Evolutionary conservation across 2,797 vertebrate species (phyloP).

Genomic region (Antrozous pallidus): DNA sequence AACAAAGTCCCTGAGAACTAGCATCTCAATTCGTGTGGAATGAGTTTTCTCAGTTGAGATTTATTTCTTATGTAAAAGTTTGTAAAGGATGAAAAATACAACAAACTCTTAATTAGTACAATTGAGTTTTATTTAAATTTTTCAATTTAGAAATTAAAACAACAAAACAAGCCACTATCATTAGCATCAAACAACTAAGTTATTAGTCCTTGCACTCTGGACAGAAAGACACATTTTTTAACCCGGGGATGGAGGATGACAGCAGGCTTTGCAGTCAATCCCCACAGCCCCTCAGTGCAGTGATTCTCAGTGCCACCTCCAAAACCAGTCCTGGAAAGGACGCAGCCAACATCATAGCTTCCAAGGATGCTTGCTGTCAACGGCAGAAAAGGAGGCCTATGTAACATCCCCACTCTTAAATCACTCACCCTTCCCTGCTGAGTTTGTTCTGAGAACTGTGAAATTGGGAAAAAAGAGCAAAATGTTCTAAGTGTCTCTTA

Average conservation of each 20-base stretch:
- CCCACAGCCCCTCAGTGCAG: background rate
- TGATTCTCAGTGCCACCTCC: fast-evolving
- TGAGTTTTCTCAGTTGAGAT: background rate
- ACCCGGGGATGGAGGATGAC: background rate
- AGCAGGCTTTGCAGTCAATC: background rate
- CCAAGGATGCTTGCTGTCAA: too few species aligned
- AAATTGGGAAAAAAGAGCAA: background rate
- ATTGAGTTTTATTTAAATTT: background rate
- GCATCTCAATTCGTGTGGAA: background rate
- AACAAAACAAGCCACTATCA: background rate
- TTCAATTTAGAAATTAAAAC: background rate
- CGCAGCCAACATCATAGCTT: too few species aligned
- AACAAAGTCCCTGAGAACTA: background rate
- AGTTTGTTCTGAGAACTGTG: background rate
- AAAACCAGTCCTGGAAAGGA: background rate
- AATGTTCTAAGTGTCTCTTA: background rate
- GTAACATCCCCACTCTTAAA: background rate
- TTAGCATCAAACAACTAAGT: background rate
- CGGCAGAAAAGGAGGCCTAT: background rate
- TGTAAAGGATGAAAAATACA: background rate
- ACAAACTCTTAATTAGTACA: background rate
- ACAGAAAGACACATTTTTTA: background rate
- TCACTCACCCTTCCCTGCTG: background rate
- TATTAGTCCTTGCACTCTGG: background rate
- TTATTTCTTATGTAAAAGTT: background rate